Conservation (phyloP, 2,113 vertebrate genomes). For the Lepus europaeus region DNA sequence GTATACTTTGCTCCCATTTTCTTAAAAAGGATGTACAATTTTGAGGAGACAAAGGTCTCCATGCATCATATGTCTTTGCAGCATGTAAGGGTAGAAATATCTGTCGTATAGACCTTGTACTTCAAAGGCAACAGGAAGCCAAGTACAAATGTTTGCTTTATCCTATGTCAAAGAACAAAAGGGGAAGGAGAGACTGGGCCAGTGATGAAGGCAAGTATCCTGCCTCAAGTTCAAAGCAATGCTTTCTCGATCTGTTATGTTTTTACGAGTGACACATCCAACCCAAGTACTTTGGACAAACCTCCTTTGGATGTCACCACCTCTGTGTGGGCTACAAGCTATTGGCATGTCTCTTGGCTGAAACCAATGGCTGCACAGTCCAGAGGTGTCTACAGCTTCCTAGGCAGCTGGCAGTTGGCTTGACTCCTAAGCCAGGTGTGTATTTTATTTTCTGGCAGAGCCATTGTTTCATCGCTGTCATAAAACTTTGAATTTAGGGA, state of each 20-base stretch:
- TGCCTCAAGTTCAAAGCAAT: constrained; percentile 35
- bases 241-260: neutral
- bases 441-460: constrained; percentile 43
- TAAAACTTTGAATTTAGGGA: constrained; percentile 17
- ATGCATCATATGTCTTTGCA: neutral
- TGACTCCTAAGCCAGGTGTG: constrained; percentile 13
- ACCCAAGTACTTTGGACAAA: neutral
- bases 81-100: neutral
- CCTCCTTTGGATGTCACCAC: neutral
- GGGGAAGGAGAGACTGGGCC: neutral
- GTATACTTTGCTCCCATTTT: neutral
- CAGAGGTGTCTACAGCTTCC: neutral
- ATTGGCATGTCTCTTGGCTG: neutral
- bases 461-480: constrained; percentile 27
- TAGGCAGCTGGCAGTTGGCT: neutral
- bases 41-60: neutral
- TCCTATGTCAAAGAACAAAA: neutral
- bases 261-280: neutral
- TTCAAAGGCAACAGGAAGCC: neutral
- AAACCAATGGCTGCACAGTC: accelerated
- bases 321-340: neutral
- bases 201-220: neutral
- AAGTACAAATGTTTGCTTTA: neutral
- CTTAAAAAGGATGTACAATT: neutral
- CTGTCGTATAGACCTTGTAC: too few species aligned